Percentiles rank a stretch among this genome's conserved stretches.
These are phyloP conservation scores for Pseudanteris insignis DNA, from an alignment of 2,888 invertebrate species.

Conservation along the genomic window DNA sequence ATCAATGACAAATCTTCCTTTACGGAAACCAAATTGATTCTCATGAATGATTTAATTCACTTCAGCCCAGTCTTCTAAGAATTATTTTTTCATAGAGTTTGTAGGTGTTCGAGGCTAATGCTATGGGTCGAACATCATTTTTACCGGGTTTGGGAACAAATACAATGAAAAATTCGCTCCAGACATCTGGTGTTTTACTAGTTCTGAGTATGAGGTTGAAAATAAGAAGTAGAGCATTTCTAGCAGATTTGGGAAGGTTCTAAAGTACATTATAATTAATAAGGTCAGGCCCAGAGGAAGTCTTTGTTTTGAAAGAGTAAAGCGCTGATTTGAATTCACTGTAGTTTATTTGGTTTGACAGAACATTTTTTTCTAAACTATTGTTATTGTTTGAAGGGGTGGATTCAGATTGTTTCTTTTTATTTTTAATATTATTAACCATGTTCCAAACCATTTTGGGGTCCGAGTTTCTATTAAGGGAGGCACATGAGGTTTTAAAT, in stretches of 20 bases:
- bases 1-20: background rate
- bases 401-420: background rate
- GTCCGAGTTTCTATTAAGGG: background rate
- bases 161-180: too few species aligned
- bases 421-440: background rate
- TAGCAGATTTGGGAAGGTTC: background rate
- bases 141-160: too few species aligned
- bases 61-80: constrained; percentile 1
- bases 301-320: background rate
- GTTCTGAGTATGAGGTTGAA: too few species aligned
- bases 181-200: too few species aligned
- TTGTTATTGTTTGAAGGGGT: background rate
- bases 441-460: background rate
- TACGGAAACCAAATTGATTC: constrained; percentile 1
- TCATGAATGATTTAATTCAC: background rate
- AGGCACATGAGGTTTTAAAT: background rate
- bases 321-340: background rate
- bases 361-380: background rate
- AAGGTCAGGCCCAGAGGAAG: constrained; percentile 3
- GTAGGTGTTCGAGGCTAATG: background rate
- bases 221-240: background rate
- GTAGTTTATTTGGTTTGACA: background rate
- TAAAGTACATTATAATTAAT: background rate
- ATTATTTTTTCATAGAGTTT: constrained; percentile 13
- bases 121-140: too few species aligned